These are phyloP conservation scores for Hybognathus amarus DNA, from an alignment of 2,797 vertebrate species.

Conservation along the genomic window DNA sequence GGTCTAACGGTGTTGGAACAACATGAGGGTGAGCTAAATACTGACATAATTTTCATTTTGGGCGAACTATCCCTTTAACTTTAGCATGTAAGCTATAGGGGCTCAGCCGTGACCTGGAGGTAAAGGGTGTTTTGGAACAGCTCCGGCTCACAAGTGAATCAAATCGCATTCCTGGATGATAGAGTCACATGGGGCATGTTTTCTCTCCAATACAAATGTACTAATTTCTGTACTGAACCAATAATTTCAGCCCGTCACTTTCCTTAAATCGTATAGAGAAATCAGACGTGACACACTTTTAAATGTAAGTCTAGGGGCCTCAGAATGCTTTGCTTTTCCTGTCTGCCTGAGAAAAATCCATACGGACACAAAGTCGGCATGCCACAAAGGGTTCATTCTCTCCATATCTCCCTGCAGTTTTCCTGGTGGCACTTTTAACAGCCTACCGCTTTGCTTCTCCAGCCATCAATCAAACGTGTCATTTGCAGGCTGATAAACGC, in stretches of 20 bases:
- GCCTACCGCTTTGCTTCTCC: constrained; percentile 45
- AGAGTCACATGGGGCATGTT: constrained; percentile 49
- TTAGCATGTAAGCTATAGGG: constrained; percentile 22
- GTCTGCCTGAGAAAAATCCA: constrained; percentile 40
- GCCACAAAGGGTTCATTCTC: constrained; percentile 55
- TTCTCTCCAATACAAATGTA: constrained; percentile 52
- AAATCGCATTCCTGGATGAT: constrained; percentile 57
- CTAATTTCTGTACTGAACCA: constrained; percentile 36
- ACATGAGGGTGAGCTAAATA: too few species aligned
- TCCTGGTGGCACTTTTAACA: constrained; percentile 67
- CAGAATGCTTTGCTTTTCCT: constrained; percentile 36
- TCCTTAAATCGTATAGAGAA: not conserved
- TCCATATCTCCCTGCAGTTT: constrained; percentile 54
- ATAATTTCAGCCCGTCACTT: constrained; percentile 28
- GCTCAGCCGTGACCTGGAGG: constrained; percentile 34
- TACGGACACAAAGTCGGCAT: constrained; percentile 42
- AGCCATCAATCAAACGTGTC: constrained; percentile 68
- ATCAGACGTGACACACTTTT: constrained; percentile 41
- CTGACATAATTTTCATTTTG: too few species aligned
- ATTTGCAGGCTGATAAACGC: constrained; percentile 68
- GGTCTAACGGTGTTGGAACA: too few species aligned
- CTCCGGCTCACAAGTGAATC: constrained; percentile 47
- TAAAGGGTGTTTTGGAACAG: constrained; percentile 47
- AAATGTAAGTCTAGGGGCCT: constrained; percentile 33
- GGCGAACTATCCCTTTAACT: not conserved